These are phyloP conservation scores for Meandrusa payeni DNA, from an alignment of 2,888 invertebrate genomes.

Conservation along the genomic window DNA sequence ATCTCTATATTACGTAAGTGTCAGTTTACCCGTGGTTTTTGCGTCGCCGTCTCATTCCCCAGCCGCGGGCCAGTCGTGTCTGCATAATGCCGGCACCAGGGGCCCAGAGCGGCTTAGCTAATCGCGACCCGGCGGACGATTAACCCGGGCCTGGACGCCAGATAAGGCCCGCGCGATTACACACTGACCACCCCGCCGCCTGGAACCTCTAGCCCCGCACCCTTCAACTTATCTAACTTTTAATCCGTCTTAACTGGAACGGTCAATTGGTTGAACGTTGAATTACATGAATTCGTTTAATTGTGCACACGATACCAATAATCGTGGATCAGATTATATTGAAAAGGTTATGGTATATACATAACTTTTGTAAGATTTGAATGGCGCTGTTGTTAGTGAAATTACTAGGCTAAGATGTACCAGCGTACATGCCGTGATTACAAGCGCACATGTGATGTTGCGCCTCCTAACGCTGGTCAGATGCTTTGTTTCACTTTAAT, in stretches of 20 bases:
- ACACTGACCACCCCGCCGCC: slow-evolving; percentile 66
- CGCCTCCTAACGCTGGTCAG: too few species aligned
- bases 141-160: slow-evolving; percentile 61
- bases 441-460: too few species aligned
- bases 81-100: slow-evolving; percentile 66
- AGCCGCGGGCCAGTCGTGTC: slow-evolving; percentile 56
- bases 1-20: too few species aligned
- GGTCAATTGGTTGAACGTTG: slow-evolving; percentile 22
- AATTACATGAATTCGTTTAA: slow-evolving; percentile 14
- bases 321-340: too few species aligned
- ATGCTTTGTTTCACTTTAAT: too few species aligned
- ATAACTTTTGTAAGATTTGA: too few species aligned
- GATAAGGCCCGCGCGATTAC: slow-evolving; percentile 78
- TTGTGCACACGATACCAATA: neutral
- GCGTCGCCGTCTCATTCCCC: slow-evolving; percentile 42
- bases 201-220: slow-evolving; percentile 38
- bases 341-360: too few species aligned
- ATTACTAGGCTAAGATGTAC: too few species aligned
- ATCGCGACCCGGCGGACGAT: slow-evolving; percentile 72
- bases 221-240: slow-evolving; percentile 18
- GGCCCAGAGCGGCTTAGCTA: slow-evolving; percentile 70
- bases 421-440: too few species aligned
- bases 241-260: slow-evolving; percentile 21
- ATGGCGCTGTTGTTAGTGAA: too few species aligned
- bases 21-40: too few species aligned